phyloP scores from a whole-genome alignment of 1,140 invertebrate species.

The Drosophila subpulchrella region DNA sequence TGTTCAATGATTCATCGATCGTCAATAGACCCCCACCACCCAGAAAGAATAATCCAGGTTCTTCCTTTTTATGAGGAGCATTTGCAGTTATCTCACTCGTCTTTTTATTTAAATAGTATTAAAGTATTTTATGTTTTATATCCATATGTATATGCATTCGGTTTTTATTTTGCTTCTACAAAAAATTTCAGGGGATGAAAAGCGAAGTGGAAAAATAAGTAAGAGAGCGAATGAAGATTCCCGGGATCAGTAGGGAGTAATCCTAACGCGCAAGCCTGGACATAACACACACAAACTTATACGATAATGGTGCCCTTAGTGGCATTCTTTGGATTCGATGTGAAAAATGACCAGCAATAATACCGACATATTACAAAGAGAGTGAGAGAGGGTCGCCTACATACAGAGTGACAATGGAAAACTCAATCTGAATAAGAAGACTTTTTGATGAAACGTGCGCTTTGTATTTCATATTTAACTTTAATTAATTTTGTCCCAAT shows the following conservation, averaged over 20 bases:
- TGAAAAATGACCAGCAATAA: constrained; percentile 14
- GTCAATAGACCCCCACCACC: too few species aligned
- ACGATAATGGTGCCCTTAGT: constrained; percentile 6
- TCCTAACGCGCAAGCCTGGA: constrained; percentile 27
- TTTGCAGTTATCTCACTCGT: constrained; percentile 66
- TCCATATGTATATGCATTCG: constrained; percentile 72
- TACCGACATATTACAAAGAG: not conserved
- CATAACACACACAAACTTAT: constrained; percentile 11
- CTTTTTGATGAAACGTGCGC: constrained; percentile 7
- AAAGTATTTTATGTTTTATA: constrained; percentile 79
- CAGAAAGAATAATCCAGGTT: too few species aligned
- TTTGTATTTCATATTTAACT: not conserved
- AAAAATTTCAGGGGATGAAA: constrained; percentile 27
- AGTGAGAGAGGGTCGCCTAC: constrained; percentile 20
- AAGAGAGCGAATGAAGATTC: constrained; percentile 26
- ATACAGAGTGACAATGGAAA: constrained; percentile 9
- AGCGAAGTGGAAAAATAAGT: constrained; percentile 1
- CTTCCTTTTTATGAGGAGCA: constrained; percentile 67
- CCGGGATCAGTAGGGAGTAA: constrained; percentile 29
- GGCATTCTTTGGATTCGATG: constrained; percentile 14
- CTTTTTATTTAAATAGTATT: constrained; percentile 83
- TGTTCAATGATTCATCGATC: too few species aligned
- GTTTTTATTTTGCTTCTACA: constrained; percentile 55
- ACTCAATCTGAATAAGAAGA: constrained; percentile 13
- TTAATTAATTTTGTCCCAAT: not conserved